These are phyloP conservation scores for Mesoligia furuncula DNA, from an alignment of 2,888 invertebrate genomes.

Conservation along the genomic window DNA sequence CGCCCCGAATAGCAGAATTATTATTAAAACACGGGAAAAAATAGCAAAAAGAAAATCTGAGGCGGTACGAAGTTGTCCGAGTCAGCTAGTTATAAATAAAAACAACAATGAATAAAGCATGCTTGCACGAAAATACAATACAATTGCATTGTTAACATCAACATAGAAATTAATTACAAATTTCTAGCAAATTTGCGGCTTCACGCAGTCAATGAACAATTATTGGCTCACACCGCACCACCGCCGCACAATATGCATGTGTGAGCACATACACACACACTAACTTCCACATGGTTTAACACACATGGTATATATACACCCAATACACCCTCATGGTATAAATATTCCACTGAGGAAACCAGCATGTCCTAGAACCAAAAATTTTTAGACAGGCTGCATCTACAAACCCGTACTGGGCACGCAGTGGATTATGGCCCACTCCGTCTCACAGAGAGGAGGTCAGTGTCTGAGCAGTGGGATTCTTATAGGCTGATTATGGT, in stretches of 20 bases:
- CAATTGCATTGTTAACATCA: not conserved
- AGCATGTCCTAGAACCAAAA: too few relatives aligned
- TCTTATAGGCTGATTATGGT: too few relatives aligned
- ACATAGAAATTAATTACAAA: constrained; percentile 2
- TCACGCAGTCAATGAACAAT: constrained; percentile 16
- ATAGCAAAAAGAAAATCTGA: too few relatives aligned
- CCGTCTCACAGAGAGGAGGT: too few relatives aligned
- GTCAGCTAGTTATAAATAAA: not conserved
- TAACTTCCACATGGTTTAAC: not conserved
- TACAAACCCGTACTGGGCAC: not conserved
- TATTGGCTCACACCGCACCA: not conserved
- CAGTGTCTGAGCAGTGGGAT: too few relatives aligned
- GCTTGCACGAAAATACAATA: not conserved
- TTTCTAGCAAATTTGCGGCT: constrained; percentile 12
- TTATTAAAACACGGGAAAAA: too few relatives aligned
- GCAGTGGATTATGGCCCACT: not conserved
- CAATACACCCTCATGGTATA: not conserved
- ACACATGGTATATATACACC: constrained; percentile 5
- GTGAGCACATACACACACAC: not conserved
- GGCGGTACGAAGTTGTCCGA: too few relatives aligned
- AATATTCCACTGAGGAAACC: not conserved
- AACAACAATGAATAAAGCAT: not conserved
- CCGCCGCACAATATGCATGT: not conserved
- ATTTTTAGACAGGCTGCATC: too few relatives aligned
- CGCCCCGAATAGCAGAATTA: too few relatives aligned